Percentiles rank a stretch among this genome's conserved stretches.
Conservation (phyloP, 2,888 invertebrate genomes). For the Zootermopsis nevadensis region DNA sequence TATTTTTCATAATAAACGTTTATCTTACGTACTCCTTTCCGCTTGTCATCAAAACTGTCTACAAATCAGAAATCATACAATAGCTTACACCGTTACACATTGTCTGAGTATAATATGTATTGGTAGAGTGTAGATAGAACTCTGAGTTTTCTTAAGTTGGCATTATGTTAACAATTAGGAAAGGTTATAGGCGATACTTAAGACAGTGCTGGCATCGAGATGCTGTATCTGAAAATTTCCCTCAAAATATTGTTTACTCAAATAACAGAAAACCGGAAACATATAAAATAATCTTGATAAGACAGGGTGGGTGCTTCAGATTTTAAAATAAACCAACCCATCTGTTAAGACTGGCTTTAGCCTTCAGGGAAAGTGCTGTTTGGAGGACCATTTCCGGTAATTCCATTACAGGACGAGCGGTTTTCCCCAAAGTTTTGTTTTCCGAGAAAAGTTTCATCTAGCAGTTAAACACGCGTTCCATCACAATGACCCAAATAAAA, state of each 20-base stretch:
- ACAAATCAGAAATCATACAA: no score
- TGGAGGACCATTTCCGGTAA: slow-evolving; percentile 6
- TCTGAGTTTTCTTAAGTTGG: no score
- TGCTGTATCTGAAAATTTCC: neutral
- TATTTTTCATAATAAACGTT: no score
- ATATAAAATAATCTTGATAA: neutral
- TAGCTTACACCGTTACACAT: no score
- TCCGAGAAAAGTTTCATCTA: neutral
- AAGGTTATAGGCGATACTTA: no score
- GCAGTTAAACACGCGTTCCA: neutral
- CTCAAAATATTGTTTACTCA: neutral
- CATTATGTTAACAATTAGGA: no score
- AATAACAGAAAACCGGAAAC: neutral
- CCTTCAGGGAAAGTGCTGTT: neutral
- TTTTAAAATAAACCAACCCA: neutral
- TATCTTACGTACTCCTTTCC: no score
- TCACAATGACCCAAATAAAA: slow-evolving; percentile 9
- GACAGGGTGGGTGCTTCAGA: neutral
- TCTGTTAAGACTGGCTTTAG: neutral
- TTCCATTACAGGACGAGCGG: neutral
- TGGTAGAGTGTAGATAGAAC: no score
- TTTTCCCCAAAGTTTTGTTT: neutral
- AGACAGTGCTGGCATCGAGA: no score
- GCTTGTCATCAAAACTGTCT: no score
- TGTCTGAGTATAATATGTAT: no score